Conservation (phyloP, 1,140 invertebrate genomes). For the Holotrichia oblita region DNA sequence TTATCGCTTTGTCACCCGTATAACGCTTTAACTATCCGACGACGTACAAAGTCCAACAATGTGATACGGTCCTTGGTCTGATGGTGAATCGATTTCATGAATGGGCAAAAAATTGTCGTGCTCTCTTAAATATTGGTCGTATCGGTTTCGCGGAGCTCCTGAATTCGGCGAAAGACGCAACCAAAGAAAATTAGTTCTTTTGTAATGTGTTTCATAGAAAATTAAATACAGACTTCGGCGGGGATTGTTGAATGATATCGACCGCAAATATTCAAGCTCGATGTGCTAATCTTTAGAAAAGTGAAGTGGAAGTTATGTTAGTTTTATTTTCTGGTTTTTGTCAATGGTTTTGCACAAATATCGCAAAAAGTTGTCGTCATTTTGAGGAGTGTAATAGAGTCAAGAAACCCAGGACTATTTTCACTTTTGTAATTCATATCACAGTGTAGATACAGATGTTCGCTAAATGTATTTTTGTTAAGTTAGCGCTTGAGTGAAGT, state of each 20-base stretch:
- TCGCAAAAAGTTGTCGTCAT: not conserved
- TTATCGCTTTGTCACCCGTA: not conserved
- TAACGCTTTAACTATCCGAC: no score
- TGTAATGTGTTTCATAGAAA: conserved; percentile 2
- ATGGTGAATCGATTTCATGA: conserved; percentile 15
- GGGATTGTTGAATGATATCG: not conserved
- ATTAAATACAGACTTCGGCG: conserved; percentile 10
- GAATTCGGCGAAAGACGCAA: not conserved
- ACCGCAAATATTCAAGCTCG: not conserved
- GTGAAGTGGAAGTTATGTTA: not conserved
- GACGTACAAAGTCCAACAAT: not conserved
- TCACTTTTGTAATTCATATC: no score
- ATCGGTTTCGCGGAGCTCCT: not conserved
- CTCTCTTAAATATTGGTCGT: conserved; percentile 14
- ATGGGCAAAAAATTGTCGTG: conserved; percentile 14
- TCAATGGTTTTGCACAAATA: not conserved
- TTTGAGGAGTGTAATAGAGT: no score
- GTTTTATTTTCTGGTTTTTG: not conserved
- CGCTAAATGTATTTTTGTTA: no score
- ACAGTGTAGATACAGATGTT: no score
- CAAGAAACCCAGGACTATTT: no score
- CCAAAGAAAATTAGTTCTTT: conserved; percentile 26
- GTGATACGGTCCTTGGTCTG: not conserved
- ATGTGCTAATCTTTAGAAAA: not conserved
- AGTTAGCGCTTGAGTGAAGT: no score